Evolutionary conservation across 2,888 invertebrate species (phyloP), one percentile per base, ranked within the genome.

Genomic region (Julus scanicus): DNA sequence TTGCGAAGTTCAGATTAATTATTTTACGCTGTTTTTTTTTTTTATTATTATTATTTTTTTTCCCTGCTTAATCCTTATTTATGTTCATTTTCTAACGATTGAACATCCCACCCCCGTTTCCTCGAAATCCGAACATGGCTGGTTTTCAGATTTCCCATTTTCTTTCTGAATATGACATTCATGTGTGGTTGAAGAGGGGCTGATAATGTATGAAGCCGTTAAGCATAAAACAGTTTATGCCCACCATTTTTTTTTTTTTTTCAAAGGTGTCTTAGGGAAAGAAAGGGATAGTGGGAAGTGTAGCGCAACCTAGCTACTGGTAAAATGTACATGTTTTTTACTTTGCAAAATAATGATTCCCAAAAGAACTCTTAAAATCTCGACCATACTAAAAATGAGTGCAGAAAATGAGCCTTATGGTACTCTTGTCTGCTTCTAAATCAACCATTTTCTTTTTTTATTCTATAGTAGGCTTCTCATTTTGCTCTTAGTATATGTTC

Each of bases 281-380:
- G 71, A 71, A 71, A 71, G 71, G 71, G 71, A 29, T 29, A 71
- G 71, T 71, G 71, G 71, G 71, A 29, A 71, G 71, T 8, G 6
- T 9, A 3, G 29, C 9, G 71, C 71, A 71, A 11, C 71, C 29
- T 71, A 71, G n/a, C 71, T 71, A 71, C 11, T 11, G 71, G 29
- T 29, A 29, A n/a, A 8, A n/a, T 85, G 9, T 85, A 17, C 48
- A 15, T 40, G 6, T 85, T 85, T 85, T 85, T 85, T 85, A 44
- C 44, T 20, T 13, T 3, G 29, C 49, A 86, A 86, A 86, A 86
- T 86, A 53, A 86, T 86, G 86, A 29, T 44, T 57, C 86, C 53
- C 86, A 39, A 53, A 86, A 86, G 86, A 48, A 29, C 86, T 53
- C 86, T 86, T 86, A 86, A 86, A 86, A 86, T 86, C 86, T 86